Evolutionary conservation across 1,140 invertebrate species (phyloP), one percentile per base, ranked within the genome.

Genomic region (Halyomorpha halys): DNA sequence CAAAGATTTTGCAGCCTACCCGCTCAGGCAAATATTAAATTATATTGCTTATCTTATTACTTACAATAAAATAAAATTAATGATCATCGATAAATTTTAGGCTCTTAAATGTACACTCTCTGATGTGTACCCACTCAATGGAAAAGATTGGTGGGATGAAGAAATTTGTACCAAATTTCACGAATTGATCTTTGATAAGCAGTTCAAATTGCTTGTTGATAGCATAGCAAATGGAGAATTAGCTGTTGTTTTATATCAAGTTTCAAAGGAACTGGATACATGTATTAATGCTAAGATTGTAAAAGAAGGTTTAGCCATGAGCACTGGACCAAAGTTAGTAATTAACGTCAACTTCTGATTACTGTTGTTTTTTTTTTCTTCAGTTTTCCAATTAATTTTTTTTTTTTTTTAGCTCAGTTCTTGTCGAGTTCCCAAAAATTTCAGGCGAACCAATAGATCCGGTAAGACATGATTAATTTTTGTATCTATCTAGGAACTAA

Each of bases 61-160:
- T 30, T 30, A 30, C 34, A 39, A 30, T 30, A 30, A 30, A 30
- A 30, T 39, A 39, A 39, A 39, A 1, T 62, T 65, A 27, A 34
- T 61, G 3, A 16, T 61, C n/a, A 44, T 53, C 14, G 4, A n/a
- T 63, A 27, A 39, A 39, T 67, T 66, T 34, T 39, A 79, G 76
- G 76, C 75, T 3, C 73, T 76, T 21, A 73, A 69, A 62, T 65
- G 77, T 27, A 62, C 68, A 0, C 59, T 78, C 8, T 70, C 56
- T 64, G 72, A 75, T 19, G 62, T 78, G 1, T 59, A 34, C 27
- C 49, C 67, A 16, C 27, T 66, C 0, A 51, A 69, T 6, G 56
- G 60, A 16, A 44, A 65, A 0, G 27, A 68, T 56, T 16, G 2
- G 6, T 77, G 73, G 74, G 63, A 34, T 21, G 2, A 8, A 6